Evolutionary conservation across 2,888 invertebrate species (phyloP).

Genomic region (Yponomeuta cagnagella): DNA sequence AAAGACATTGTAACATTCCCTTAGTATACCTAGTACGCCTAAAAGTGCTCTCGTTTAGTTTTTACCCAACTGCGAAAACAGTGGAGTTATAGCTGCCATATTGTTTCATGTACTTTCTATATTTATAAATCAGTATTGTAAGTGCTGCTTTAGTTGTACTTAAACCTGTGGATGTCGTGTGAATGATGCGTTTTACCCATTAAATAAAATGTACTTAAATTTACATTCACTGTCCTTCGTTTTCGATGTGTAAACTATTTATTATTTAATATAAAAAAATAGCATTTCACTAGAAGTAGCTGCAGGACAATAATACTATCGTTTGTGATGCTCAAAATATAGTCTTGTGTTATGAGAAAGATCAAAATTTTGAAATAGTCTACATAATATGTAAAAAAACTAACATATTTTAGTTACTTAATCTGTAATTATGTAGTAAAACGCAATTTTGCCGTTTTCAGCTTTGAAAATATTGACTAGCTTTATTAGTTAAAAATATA

Average conservation of each 20-base stretch:
- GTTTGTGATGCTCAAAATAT: not conserved
- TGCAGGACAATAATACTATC: constrained; percentile 12
- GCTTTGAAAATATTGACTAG: not conserved
- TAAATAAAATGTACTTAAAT: too few relatives aligned
- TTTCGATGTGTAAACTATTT: not conserved
- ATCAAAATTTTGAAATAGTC: not conserved
- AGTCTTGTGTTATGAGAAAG: not conserved
- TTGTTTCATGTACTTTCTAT: not conserved
- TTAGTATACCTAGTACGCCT: not conserved
- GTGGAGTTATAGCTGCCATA: too few relatives aligned
- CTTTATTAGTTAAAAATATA: not conserved
- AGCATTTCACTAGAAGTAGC: constrained; percentile 21
- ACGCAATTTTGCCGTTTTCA: not conserved
- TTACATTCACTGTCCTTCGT: not conserved
- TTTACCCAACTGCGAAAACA: too few relatives aligned
- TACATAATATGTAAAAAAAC: not conserved
- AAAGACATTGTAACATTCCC: not conserved
- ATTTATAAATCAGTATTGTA: not conserved
- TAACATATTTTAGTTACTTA: not conserved
- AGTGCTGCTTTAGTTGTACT: not conserved
- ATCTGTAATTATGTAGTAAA: not conserved
- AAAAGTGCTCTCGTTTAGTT: too few relatives aligned
- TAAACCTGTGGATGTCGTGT: not conserved
- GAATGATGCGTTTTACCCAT: too few relatives aligned
- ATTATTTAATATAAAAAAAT: not conserved